phyloP scores from a whole-genome alignment of 1,140 invertebrate species.

The Drosophila funebris region DNA sequence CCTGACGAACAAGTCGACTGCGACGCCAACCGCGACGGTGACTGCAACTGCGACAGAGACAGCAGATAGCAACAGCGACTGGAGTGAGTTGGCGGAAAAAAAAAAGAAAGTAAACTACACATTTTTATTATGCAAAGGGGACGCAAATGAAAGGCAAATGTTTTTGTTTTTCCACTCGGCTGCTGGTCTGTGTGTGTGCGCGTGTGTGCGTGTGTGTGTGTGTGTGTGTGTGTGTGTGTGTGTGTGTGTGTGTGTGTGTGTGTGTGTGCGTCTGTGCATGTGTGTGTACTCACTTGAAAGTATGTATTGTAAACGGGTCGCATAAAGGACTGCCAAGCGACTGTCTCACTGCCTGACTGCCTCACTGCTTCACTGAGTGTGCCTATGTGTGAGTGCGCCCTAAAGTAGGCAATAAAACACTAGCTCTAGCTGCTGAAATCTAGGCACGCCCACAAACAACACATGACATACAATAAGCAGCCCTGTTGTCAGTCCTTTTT shows the following conservation, averaged over 20 bases:
- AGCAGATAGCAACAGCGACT: constrained; percentile 7
- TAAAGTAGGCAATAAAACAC: constrained; percentile 81
- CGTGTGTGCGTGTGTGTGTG: constrained; percentile 25
- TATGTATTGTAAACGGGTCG: constrained; percentile 75
- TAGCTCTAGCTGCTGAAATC: constrained; percentile 62
- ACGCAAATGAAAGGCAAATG: constrained; percentile 81
- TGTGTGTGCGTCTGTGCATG: too few species aligned
- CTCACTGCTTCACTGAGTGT: neutral
- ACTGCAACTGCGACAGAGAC: neutral
- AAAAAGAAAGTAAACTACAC: constrained; percentile 74
- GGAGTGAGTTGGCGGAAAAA: constrained; percentile 26
- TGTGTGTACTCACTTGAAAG: constrained; percentile 76
- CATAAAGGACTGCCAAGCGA: constrained; percentile 56
- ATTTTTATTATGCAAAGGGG: constrained; percentile 82
- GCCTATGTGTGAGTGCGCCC: constrained; percentile 25
- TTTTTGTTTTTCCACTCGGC: constrained; percentile 69
- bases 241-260: constrained; percentile 52
- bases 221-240: constrained; percentile 30
- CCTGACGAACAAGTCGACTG: constrained; percentile 17
- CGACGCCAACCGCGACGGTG: neutral
- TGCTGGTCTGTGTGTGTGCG: constrained; percentile 18
- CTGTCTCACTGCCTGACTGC: neutral
- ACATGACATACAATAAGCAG: constrained; percentile 62
- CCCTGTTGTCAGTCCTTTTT: constrained; percentile 33
- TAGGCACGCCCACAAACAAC: constrained; percentile 65